Percentiles rank a stretch among this genome's conserved stretches.
These are phyloP conservation scores for Drepanosiphum platanoidis DNA, from an alignment of 2,888 invertebrate genomes.

Conservation along the genomic window DNA sequence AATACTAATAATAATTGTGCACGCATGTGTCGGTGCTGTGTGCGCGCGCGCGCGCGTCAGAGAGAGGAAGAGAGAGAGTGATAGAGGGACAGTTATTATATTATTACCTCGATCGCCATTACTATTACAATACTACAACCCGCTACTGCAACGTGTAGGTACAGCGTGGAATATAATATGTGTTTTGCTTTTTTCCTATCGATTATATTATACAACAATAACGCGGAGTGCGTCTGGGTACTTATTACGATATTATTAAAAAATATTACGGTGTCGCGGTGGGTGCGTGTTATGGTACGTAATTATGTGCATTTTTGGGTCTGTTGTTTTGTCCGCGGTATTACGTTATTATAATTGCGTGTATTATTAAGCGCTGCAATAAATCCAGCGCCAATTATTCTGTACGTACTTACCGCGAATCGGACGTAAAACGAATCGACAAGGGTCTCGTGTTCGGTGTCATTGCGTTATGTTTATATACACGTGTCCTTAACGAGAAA, in stretches of 20 bases:
- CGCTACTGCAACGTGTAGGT: not conserved
- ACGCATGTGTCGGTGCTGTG: not conserved
- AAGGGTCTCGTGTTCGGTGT: not conserved
- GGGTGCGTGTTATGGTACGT: not conserved
- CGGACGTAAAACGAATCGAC: constrained; percentile 18
- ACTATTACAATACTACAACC: no score
- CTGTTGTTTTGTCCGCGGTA: not conserved
- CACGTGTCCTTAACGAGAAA: not conserved
- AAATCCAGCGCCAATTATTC: not conserved
- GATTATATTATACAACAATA: not conserved
- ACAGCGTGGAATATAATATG: not conserved
- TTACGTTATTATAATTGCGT: not conserved
- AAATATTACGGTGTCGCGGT: not conserved
- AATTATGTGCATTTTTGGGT: not conserved
- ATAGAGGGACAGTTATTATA: no score
- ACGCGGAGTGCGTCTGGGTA: not conserved
- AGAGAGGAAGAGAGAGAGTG: no score
- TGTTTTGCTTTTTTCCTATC: no score
- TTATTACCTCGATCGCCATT: no score
- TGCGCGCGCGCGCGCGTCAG: not conserved
- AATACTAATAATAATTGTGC: not conserved
- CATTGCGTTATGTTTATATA: no score
- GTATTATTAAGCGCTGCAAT: not conserved
- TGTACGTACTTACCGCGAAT: not conserved
- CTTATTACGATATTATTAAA: not conserved